phyloP scores from a whole-genome alignment of 2,888 invertebrate genomes.

The Caenorhabditis sinica region DNA sequence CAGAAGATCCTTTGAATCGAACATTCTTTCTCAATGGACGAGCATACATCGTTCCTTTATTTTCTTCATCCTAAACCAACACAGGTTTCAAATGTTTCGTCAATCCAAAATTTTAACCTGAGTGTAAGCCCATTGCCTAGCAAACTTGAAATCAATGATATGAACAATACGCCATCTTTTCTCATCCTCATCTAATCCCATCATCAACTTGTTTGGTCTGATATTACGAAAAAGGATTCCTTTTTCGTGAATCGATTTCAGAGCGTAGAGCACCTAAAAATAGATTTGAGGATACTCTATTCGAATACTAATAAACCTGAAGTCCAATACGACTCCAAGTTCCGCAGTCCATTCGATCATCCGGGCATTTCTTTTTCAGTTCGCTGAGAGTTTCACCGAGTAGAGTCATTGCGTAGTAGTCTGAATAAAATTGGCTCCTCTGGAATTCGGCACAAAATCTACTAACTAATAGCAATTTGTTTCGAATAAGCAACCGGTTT shows the following conservation, averaged over 20 bases:
- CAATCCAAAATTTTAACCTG: not conserved
- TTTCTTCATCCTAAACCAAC: not conserved
- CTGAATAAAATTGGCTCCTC: not conserved
- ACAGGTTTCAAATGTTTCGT: not conserved
- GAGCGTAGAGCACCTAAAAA: slow-evolving; percentile 68
- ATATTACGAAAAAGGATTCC: slow-evolving; percentile 68
- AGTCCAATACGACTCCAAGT: slow-evolving; percentile 71
- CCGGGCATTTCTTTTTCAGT: slow-evolving; percentile 8
- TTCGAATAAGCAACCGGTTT: slow-evolving; percentile 5
- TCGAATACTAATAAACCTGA: slow-evolving; percentile 43
- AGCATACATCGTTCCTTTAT: not conserved
- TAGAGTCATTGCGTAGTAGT: slow-evolving; percentile 30
- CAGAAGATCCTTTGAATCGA: slow-evolving; percentile 76
- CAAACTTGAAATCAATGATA: slow-evolving; percentile 76
- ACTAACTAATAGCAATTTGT: not conserved
- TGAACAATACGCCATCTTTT: slow-evolving; percentile 72
- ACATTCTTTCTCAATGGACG: slow-evolving; percentile 69
- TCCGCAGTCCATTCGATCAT: slow-evolving; percentile 1
- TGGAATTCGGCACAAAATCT: not conserved
- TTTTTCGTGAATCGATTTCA: slow-evolving; percentile 67
- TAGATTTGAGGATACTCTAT: too few relatives aligned
- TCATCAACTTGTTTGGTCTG: slow-evolving; percentile 71
- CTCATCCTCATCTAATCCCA: slow-evolving; percentile 70
- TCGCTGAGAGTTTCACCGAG: slow-evolving; percentile 18
- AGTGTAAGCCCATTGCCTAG: slow-evolving; percentile 64